These are phyloP conservation scores for Holotrichia oblita DNA, from an alignment of 1,140 invertebrate genomes.

Conservation along the genomic window DNA sequence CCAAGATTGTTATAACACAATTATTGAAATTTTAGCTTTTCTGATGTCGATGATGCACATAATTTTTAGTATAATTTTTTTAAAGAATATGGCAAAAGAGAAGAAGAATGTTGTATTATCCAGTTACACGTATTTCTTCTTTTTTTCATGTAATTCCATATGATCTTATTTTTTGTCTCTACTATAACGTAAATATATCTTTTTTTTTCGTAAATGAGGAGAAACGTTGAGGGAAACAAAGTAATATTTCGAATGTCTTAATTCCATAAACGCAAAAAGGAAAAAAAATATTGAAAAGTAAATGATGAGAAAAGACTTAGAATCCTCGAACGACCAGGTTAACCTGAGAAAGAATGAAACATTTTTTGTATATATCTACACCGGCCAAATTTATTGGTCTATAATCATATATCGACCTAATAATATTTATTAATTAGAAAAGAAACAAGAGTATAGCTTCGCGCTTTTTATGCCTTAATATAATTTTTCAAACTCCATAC, in stretches of 20 bases:
- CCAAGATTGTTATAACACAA: slow-evolving; percentile 6
- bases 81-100: background rate
- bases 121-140: background rate
- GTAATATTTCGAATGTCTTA: background rate
- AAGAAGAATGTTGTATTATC: slow-evolving; percentile 4
- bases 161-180: background rate
- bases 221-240: background rate
- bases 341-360: background rate
- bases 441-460: background rate
- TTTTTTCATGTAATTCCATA: slow-evolving; percentile 9
- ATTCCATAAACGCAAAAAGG: background rate
- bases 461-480: background rate
- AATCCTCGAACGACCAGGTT: slow-evolving; percentile 11
- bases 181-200: background rate
- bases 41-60: slow-evolving; percentile 1
- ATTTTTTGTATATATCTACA: slow-evolving; percentile 18
- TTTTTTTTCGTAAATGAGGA: background rate
- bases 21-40: slow-evolving; percentile 5
- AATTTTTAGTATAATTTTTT: background rate
- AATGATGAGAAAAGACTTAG: background rate
- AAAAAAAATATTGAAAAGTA: background rate
- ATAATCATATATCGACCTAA: slow-evolving; percentile 1
- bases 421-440: slow-evolving; percentile 7
- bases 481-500: background rate
- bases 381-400: slow-evolving; percentile 6